Evolutionary conservation across 2,797 vertebrate genomes (phyloP).

Genomic region (Hephaestus fuliginosus): DNA sequence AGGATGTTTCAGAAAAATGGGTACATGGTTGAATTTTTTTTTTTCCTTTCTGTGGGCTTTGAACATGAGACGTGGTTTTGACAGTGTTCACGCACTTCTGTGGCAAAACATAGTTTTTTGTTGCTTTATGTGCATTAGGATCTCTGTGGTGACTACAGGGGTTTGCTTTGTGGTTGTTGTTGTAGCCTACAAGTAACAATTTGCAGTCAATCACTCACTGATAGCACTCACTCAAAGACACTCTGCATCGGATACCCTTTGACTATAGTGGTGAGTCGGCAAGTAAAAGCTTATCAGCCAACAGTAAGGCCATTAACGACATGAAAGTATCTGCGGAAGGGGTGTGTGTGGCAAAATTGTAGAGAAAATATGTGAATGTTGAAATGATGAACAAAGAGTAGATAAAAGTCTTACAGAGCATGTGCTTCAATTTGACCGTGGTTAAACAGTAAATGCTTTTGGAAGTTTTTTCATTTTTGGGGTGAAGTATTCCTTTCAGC

Average conservation of each 20-base stretch:
- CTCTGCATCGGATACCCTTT: not conserved
- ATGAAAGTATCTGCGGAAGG: not conserved
- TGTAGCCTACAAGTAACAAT: conserved; percentile 11
- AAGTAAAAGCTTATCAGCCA: not conserved
- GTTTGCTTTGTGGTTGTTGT: not conserved
- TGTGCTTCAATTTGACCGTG: not conserved
- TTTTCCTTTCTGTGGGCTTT: not conserved
- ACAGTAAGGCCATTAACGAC: not conserved
- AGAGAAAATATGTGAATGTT: not conserved
- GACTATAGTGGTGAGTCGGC: not conserved
- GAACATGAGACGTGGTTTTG: conserved; percentile 2
- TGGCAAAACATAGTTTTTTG: not conserved
- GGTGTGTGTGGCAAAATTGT: not conserved
- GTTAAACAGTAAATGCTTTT: not conserved
- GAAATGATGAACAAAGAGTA: not conserved
- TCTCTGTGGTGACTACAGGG: not conserved
- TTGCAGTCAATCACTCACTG: not conserved
- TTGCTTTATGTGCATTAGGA: conserved; percentile 4
- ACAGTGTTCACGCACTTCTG: conserved; percentile 9
- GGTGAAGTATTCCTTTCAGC: not conserved
- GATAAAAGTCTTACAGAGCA: not conserved
- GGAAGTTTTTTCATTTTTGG: no score
- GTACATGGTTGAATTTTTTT: not conserved
- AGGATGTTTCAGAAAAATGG: not conserved
- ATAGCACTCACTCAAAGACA: not conserved